Evolutionary conservation across 2,797 vertebrate genomes (phyloP).

Genomic region (Pseudochaenichthys georgianus): DNA sequence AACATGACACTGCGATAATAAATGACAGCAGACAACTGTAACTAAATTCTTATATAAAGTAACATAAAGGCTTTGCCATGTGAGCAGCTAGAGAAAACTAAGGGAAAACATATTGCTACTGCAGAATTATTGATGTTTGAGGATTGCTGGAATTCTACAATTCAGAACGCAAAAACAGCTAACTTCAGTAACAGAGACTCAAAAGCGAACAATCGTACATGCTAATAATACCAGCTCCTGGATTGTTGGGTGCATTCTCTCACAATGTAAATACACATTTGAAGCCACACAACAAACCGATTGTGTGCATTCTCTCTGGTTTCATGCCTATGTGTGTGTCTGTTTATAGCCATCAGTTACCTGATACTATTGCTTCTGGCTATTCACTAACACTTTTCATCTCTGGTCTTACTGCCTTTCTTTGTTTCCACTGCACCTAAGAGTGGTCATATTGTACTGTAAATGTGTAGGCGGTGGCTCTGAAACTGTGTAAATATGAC

Average conservation of each 20-base stretch:
- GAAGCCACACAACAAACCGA: conserved; percentile 41
- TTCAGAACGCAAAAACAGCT: conserved; percentile 34
- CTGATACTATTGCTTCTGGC: background rate
- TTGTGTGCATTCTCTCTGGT: conserved; percentile 30
- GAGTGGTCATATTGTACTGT: background rate
- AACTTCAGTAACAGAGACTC: conserved; percentile 47
- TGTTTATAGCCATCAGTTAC: conserved; percentile 7
- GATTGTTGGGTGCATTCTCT: conserved; percentile 50
- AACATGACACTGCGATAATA: conserved; percentile 75
- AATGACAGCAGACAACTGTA: conserved; percentile 74
- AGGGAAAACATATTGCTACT: conserved; percentile 45
- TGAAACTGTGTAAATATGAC: conserved; percentile 58
- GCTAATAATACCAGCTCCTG: conserved; percentile 52
- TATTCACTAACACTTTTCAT: background rate
- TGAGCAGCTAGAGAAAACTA: conserved; percentile 38
- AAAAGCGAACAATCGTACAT: conserved; percentile 49
- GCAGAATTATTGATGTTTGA: conserved; percentile 47
- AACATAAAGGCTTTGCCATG: conserved; percentile 59
- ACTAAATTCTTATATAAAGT: conserved; percentile 69
- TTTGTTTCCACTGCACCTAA: background rate
- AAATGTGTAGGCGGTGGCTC: conserved; percentile 15
- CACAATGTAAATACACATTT: conserved; percentile 41
- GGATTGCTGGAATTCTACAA: conserved; percentile 32
- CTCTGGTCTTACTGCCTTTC: conserved; percentile 15
- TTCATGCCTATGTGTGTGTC: background rate